Percentiles rank a stretch among this genome's conserved stretches.
phyloP scores from a whole-genome alignment of 23 tunicate species.

The Trididemnum nubilum region DNA sequence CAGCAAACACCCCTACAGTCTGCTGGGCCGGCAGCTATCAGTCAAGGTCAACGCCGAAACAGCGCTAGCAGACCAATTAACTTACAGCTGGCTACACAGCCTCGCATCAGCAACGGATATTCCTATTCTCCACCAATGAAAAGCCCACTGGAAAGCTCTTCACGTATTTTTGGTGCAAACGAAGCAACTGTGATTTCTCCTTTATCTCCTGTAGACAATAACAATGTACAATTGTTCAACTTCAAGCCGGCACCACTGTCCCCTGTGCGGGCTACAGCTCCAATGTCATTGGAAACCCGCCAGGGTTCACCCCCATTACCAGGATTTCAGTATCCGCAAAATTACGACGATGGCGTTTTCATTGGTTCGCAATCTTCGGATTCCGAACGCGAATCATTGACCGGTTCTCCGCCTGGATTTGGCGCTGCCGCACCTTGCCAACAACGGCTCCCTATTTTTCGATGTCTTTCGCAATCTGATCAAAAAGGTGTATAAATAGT shows the following conservation, averaged over 20 bases:
- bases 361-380: conserved; percentile 51
- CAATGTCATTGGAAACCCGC: neutral
- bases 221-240: conserved; percentile 15
- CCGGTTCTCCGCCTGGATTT: conserved; percentile 69
- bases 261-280: neutral
- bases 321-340: neutral
- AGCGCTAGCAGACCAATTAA: conserved; percentile 33
- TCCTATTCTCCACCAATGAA: conserved; percentile 26
- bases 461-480: conserved; percentile 87
- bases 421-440: conserved; percentile 21
- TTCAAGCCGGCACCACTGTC: conserved; percentile 28
- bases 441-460: conserved; percentile 82
- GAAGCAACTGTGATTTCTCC: conserved; percentile 46
- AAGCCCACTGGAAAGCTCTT: conserved; percentile 33
- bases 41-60: conserved; percentile 16
- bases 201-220: conserved; percentile 28
- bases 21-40: neutral
- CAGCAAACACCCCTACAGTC: conserved; percentile 23
- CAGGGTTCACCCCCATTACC: neutral
- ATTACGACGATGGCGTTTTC: conserved; percentile 66
- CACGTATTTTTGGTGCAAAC: conserved; percentile 31
- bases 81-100: conserved; percentile 41
- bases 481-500: conserved; percentile 26
- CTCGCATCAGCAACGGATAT: neutral
- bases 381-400: conserved; percentile 81